These are phyloP conservation scores for Phyllotis vaccarum DNA, from an alignment of 2,797 vertebrate genomes.

Conservation along the genomic window DNA sequence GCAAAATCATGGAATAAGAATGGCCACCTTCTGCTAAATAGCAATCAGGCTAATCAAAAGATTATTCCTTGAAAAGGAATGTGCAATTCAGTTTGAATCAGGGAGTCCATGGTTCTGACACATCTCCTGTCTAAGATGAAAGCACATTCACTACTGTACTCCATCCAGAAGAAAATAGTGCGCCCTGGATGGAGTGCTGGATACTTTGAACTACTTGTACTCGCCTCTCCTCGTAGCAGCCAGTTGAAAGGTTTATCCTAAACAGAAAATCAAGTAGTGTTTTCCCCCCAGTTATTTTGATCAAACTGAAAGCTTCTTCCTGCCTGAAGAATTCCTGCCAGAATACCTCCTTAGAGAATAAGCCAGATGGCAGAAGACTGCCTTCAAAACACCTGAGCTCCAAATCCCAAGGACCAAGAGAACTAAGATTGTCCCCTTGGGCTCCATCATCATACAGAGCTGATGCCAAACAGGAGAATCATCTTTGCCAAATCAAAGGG, in stretches of 20 bases:
- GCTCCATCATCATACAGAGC: neutral
- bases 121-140: neutral
- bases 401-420: slow-evolving; percentile 15
- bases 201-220: too few relatives aligned
- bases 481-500: neutral
- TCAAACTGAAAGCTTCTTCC: slow-evolving; percentile 1
- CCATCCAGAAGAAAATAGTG: neutral
- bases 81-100: slow-evolving; percentile 12
- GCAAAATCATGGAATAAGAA: neutral
- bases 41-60: neutral
- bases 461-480: slow-evolving; percentile 11
- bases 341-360: neutral
- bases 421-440: neutral
- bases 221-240: neutral
- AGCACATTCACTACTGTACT: neutral
- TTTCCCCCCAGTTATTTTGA: slow-evolving; percentile 41
- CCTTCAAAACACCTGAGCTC: slow-evolving; percentile 46
- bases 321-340: neutral
- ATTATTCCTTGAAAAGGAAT: slow-evolving; percentile 17
- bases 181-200: neutral
- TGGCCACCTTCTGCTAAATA: neutral
- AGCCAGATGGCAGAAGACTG: neutral
- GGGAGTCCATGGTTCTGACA: neutral
- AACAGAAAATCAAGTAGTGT: neutral
- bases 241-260: neutral